These are phyloP conservation scores for Myotis findleyi DNA, from an alignment of 2,797 vertebrate genomes.

Conservation along the genomic window DNA sequence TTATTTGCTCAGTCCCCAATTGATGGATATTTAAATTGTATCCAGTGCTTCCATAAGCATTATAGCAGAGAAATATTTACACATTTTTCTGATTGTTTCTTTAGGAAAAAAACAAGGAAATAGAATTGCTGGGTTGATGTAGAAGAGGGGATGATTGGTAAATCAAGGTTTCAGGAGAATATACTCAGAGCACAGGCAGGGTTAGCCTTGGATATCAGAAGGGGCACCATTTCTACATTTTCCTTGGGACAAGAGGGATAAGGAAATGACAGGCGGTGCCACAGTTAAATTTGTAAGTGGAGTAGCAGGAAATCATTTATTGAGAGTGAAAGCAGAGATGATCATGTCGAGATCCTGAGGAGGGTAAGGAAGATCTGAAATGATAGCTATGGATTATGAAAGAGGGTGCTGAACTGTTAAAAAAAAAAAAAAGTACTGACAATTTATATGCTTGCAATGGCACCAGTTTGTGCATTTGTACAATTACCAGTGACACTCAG, in stretches of 20 bases:
- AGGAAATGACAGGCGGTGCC: not conserved
- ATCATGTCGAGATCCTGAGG: not conserved
- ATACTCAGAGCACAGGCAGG: not conserved
- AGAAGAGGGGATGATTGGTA: not conserved
- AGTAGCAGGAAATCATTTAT: not conserved
- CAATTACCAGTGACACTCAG: not conserved
- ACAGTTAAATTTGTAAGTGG: not conserved
- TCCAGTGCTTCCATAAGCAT: not conserved
- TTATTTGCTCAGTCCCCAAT: not conserved
- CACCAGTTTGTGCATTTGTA: not conserved
- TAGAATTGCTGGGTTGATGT: not conserved
- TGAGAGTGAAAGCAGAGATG: not conserved
- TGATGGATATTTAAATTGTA: not conserved
- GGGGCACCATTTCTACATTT: not conserved
- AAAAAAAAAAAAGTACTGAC: not conserved
- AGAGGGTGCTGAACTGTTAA: not conserved
- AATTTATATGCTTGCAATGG: not conserved
- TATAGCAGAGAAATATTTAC: conserved; percentile 5
- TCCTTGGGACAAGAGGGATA: not conserved
- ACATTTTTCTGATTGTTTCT: not conserved
- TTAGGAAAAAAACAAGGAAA: not conserved
- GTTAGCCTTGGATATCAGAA: not conserved
- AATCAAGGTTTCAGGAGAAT: not conserved
- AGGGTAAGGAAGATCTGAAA: not conserved
- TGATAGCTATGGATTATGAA: not conserved